Conservation (phyloP, 2,888 invertebrate species). For the Omphaloscelis lunosa region DNA sequence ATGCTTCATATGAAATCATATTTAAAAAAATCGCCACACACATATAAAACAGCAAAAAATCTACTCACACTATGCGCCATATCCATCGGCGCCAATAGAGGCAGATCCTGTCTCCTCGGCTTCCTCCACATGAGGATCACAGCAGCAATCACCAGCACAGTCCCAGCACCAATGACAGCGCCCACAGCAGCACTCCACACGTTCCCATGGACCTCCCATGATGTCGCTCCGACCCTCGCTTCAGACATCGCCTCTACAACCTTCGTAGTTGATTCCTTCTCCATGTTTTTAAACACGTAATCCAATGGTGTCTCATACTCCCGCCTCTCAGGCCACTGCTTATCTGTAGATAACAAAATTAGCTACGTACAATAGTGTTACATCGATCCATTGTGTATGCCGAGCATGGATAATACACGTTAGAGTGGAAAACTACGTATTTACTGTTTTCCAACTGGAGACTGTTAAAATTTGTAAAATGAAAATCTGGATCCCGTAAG, state of each 20-base stretch:
- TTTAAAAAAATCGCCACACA: too few species aligned
- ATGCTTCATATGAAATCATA: too few species aligned
- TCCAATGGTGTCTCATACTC: slow-evolving; percentile 79
- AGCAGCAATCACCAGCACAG: slow-evolving; percentile 82
- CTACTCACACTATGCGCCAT: slow-evolving; percentile 83
- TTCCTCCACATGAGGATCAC: slow-evolving; percentile 80
- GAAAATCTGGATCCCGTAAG: not conserved
- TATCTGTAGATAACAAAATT: slow-evolving; percentile 89
- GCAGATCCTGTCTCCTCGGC: slow-evolving; percentile 78
- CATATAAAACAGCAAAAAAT: not conserved
- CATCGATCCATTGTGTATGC: slow-evolving; percentile 81
- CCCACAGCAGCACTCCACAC: slow-evolving; percentile 85
- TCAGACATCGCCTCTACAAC: slow-evolving; percentile 68
- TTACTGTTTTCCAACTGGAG: not conserved
- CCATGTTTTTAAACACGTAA: slow-evolving; percentile 63
- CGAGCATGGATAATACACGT: slow-evolving; percentile 59
- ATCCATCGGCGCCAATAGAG: slow-evolving; percentile 84
- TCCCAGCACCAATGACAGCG: slow-evolving; percentile 83
- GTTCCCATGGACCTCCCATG: slow-evolving; percentile 74
- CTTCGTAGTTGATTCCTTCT: slow-evolving; percentile 60
- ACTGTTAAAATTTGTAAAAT: not conserved
- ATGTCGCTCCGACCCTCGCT: slow-evolving; percentile 69
- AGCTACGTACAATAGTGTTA: slow-evolving; percentile 80
- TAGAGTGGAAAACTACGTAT: slow-evolving; percentile 47
- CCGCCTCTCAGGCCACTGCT: slow-evolving; percentile 82